A percentile compares a stretch with the other conserved stretches of the same genome.
phyloP scores from a whole-genome alignment of 2,888 invertebrate species.

The Neria commutata region DNA sequence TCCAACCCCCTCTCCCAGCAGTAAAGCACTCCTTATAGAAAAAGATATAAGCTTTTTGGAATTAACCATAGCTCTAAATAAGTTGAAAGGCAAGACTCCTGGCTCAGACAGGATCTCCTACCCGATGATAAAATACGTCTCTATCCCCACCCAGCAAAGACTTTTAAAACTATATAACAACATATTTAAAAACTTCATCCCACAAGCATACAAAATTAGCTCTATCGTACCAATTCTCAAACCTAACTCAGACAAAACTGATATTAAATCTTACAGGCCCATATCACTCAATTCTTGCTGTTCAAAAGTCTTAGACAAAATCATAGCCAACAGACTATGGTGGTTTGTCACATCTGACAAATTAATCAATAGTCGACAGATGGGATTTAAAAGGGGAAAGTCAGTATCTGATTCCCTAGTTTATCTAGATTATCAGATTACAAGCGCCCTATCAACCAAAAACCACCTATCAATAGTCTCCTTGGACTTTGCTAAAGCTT shows the following conservation, averaged over 20 bases:
- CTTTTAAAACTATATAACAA: neutral
- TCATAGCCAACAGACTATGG: neutral
- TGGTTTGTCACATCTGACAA: neutral
- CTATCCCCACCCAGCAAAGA: neutral
- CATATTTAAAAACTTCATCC: neutral
- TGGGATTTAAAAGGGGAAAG: neutral
- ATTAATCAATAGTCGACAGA: neutral
- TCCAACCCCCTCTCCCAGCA: neutral
- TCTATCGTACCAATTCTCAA: neutral
- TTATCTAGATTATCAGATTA: neutral
- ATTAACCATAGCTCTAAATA: neutral
- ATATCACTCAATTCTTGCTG: neutral
- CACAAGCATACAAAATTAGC: neutral
- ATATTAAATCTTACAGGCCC: neutral
- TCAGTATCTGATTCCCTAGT: neutral
- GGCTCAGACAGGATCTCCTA: neutral
- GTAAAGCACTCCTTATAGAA: neutral
- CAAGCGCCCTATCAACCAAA: neutral
- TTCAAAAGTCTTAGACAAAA: neutral
- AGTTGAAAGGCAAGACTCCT: neutral
- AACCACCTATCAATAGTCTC: neutral
- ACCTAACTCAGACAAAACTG: neutral
- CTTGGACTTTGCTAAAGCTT: neutral
- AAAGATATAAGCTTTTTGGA: neutral
- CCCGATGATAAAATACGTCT: neutral